Percentiles rank a stretch among this genome's conserved stretches.
Evolutionary conservation across 2,797 vertebrate genomes (phyloP).

Genomic region (Falco novaeseelandiae): DNA sequence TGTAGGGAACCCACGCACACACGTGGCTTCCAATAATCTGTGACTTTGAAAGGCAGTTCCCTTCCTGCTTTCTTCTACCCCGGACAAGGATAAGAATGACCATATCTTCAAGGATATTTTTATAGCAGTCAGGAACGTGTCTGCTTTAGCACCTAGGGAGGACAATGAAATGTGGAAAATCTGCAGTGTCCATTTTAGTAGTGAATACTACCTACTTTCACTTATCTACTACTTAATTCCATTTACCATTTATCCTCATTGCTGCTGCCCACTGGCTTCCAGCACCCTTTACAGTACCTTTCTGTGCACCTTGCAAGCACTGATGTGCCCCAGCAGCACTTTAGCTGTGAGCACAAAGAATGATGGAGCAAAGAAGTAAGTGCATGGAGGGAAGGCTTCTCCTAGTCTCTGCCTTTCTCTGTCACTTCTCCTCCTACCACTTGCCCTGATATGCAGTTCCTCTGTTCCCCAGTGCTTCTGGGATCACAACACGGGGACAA

Average conservation of each 20-base stretch:
- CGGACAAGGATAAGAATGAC: neutral
- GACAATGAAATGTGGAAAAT: neutral
- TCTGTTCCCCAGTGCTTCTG: neutral
- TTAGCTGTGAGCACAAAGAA: neutral
- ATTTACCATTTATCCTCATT: neutral
- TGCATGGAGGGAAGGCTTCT: neutral
- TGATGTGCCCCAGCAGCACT: neutral
- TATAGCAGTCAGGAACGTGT: rapidly evolving
- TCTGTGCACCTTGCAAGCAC: rapidly evolving
- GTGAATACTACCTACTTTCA: neutral
- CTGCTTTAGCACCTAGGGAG: neutral
- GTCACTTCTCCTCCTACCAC: neutral
- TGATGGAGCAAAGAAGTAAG: neutral
- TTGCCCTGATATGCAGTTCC: neutral
- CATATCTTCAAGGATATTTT: neutral
- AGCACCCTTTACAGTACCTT: neutral
- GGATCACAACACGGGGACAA: neutral
- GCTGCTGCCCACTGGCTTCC: neutral
- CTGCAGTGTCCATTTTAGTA: neutral
- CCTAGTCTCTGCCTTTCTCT: neutral
- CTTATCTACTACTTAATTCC: neutral
- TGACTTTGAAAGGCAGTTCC: neutral
- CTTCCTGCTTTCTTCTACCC: neutral
- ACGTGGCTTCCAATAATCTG: rapidly evolving
- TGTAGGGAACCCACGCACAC: neutral